Evolutionary conservation across 2,113 vertebrate species (phyloP), one percentile per base, ranked within the genome.

Genomic region (Pampusana beccarii): DNA sequence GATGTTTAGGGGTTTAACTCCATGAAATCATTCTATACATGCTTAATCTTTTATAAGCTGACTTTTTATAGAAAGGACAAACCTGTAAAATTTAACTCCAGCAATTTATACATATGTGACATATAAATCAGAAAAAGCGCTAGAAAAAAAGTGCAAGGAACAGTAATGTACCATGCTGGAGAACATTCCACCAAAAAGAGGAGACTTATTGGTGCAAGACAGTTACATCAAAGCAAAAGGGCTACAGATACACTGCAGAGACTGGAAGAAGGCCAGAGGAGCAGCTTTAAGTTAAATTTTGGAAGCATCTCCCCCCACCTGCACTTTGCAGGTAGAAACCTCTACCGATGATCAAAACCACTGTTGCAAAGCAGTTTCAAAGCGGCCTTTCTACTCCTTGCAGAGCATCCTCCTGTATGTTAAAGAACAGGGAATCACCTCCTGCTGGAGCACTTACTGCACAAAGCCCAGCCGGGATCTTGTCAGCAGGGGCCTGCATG

Each of bases 401-500:
- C 54, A 88, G 54, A 84, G 15, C 73, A 88, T 56, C 23, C 73
- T 9, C 51, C 42, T 1, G 1, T 2, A 29, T 0, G 1, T 44
- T 24, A 23, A 15, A 75, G 58, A 44, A 8, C 17, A 62, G 65
- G 66, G 34, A 78, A 69, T 12, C 67, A 28, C 2, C 46, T 58
- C 80, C 91, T 56, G 7, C 54, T 33, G 62, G 20, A 92, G 86
- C 94, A 98, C 99, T 98, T 96, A 99, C 99, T 87, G 99, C 98
- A 96, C 99, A 99, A 42, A 99, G 99, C 50, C 99, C 99, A 1
- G 99, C 97, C 10, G 99, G 99, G 95, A 99, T 99, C 98, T 99
- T 99, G 98, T 99, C 99, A 10, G 98, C 90, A 7, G 99, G 99
- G 42, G 99, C 99, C 96, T 99, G 99, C 99, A 99, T 99, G 96